Conservation (phyloP, 2,113 vertebrate species). For the Axis porcinus region DNA sequence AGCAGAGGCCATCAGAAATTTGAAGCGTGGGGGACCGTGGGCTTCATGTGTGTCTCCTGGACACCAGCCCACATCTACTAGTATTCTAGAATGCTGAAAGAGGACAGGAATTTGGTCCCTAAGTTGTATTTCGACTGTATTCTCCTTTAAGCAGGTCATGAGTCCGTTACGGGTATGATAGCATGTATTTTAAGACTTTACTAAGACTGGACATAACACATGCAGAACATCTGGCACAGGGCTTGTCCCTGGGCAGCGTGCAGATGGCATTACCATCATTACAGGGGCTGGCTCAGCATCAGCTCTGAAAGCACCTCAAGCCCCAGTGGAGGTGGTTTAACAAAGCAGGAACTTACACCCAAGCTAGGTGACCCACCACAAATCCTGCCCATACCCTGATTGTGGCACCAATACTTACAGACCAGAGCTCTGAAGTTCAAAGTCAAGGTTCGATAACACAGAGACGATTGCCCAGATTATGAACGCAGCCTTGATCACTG, state of each 20-base stretch:
- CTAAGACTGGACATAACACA: background rate
- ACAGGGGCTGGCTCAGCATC: background rate
- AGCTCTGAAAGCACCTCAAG: background rate
- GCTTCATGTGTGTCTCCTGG: no score
- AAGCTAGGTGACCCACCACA: fast-evolving
- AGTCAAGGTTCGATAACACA: background rate
- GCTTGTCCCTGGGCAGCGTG: background rate
- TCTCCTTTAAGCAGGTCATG: background rate
- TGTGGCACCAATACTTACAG: background rate
- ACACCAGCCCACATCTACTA: no score
- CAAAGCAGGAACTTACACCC: fast-evolving
- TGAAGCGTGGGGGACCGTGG: fast-evolving
- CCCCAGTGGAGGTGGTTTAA: background rate
- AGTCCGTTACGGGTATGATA: background rate
- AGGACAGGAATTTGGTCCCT: background rate
- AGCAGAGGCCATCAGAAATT: background rate
- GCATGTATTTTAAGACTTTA: background rate
- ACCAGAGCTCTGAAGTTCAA: background rate
- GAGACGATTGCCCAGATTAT: background rate
- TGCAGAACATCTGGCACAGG: fast-evolving
- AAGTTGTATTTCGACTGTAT: background rate
- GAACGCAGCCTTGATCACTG: background rate
- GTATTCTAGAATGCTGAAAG: background rate
- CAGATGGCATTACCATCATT: background rate
- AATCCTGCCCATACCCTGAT: background rate